These are phyloP conservation scores for Zophobas morio DNA, from an alignment of 1,140 invertebrate genomes.

Conservation along the genomic window DNA sequence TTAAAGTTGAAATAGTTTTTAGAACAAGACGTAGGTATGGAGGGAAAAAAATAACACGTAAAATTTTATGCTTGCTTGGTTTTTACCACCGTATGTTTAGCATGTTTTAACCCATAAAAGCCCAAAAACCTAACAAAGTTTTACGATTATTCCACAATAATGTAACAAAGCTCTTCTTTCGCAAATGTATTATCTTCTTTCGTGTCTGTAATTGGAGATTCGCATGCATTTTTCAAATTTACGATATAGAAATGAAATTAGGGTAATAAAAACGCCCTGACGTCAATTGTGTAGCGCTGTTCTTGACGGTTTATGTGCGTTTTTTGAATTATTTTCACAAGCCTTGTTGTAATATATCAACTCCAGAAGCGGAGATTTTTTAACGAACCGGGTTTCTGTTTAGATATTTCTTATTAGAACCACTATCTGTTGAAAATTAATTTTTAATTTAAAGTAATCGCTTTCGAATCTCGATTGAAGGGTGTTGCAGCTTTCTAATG, in stretches of 20 bases:
- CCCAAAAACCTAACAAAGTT: conserved; percentile 30
- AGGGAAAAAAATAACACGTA: conserved; percentile 35
- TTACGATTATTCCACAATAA: conserved; percentile 33
- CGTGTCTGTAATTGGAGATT: conserved; percentile 36
- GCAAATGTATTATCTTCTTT: conserved; percentile 29
- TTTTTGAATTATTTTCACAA: conserved; percentile 18
- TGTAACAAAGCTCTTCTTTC: conserved; percentile 29
- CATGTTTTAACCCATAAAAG: conserved; percentile 40
- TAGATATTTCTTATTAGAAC: neutral
- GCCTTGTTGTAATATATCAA: too few relatives aligned
- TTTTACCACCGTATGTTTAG: conserved; percentile 38
- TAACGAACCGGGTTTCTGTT: neutral
- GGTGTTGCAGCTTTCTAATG: too few relatives aligned
- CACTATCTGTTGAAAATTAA: too few relatives aligned
- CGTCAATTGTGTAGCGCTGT: conserved; percentile 11
- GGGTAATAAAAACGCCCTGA: conserved; percentile 25
- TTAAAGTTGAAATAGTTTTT: conserved; percentile 24
- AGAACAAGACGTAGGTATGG: conserved; percentile 19
- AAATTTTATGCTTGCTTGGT: conserved; percentile 37
- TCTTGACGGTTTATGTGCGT: neutral
- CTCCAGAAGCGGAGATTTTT: neutral
- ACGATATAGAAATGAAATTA: conserved; percentile 19
- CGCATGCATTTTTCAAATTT: conserved; percentile 40
- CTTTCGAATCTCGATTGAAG: too few relatives aligned
- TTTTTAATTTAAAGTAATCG: too few relatives aligned